These are phyloP conservation scores for Hydropsyche betteni DNA, from an alignment of 2,888 invertebrate species.

Conservation along the genomic window DNA sequence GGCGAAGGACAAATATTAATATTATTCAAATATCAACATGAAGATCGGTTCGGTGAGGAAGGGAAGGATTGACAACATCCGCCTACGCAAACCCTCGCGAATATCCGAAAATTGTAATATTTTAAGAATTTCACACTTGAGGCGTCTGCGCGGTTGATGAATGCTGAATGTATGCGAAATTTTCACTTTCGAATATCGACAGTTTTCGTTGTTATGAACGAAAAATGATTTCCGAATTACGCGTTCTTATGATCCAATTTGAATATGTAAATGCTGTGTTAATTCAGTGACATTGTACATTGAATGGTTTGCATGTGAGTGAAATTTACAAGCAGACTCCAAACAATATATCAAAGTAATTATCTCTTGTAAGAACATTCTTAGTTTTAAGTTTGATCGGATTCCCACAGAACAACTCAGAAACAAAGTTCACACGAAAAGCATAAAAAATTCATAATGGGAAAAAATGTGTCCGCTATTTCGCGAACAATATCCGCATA, in stretches of 20 bases:
- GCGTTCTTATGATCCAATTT: no score
- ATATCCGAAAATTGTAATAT: conserved; percentile 31
- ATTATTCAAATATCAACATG: conserved; percentile 49
- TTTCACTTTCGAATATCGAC: no score
- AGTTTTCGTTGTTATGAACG: no score
- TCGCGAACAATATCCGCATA: conserved; percentile 1
- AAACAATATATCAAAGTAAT: conserved; percentile 13
- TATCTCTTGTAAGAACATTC: conserved; percentile 11
- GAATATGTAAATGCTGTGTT: no score
- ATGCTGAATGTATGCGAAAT: no score
- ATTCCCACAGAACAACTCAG: conserved; percentile 32
- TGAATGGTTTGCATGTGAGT: no score
- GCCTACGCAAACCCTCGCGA: conserved; percentile 20
- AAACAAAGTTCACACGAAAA: conserved; percentile 31
- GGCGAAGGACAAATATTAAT: conserved; percentile 44
- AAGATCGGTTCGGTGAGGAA: conserved; percentile 18
- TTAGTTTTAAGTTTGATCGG: conserved; percentile 3
- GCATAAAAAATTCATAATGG: conserved; percentile 17
- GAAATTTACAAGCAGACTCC: no score
- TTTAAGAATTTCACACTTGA: conserved; percentile 16
- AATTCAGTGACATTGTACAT: no score
- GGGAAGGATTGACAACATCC: conserved; percentile 29
- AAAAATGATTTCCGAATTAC: no score
- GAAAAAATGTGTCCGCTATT: conserved; percentile 16
- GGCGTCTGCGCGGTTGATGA: background rate